phyloP scores from a whole-genome alignment of 2,888 invertebrate species.

The Hyposoter dolosus region DNA sequence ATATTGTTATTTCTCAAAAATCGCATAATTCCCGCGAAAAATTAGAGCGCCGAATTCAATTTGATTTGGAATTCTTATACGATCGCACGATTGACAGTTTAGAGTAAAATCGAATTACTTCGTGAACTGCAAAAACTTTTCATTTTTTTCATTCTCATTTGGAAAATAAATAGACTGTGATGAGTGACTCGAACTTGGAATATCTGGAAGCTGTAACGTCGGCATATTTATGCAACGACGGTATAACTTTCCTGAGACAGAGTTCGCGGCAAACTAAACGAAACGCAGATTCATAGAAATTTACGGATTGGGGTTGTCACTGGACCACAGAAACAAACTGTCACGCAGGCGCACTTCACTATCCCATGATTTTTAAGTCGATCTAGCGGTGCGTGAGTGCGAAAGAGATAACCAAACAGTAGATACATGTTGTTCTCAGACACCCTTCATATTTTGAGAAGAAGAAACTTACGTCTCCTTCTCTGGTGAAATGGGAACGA shows the following conservation, averaged over 20 bases:
- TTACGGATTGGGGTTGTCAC: neutral
- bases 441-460: neutral
- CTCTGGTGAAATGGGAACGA: too few species aligned
- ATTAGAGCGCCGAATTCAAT: too few species aligned
- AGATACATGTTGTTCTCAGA: neutral
- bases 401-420: too few species aligned
- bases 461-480: too few species aligned
- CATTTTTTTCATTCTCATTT: neutral
- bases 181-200: neutral
- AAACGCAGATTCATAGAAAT: neutral
- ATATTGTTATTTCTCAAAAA: too few species aligned
- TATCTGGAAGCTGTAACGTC: neutral
- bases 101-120: too few species aligned
- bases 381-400: too few species aligned
- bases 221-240: neutral
- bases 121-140: too few species aligned
- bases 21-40: too few species aligned
- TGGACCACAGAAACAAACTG: neutral
- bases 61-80: neutral
- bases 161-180: neutral
- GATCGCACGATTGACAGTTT: neutral
- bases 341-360: slow-evolving; percentile 32
- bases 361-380: neutral
- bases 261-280: slow-evolving; percentile 26
- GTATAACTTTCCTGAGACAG: neutral